Evolutionary conservation across 2,113 vertebrate genomes (phyloP).

Genomic region (Trogon melanurus): DNA sequence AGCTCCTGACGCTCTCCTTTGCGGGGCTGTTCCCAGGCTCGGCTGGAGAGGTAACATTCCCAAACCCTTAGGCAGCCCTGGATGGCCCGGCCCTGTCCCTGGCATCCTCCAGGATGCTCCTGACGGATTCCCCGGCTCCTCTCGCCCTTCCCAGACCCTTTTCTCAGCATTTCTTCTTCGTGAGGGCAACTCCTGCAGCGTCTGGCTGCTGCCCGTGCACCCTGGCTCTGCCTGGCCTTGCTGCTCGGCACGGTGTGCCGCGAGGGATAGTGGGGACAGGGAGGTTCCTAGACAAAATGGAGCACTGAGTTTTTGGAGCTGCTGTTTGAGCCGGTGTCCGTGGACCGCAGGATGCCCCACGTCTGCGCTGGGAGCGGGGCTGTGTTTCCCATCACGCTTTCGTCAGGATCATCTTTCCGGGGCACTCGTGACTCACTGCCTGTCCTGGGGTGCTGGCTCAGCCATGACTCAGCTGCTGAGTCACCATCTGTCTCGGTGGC

Average conservation of each 20-base stretch:
- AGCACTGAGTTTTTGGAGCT: neutral
- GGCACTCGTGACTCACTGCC: constrained; percentile 31
- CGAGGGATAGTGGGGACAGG: accelerated
- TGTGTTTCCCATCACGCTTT: neutral
- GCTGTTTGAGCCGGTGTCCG: neutral
- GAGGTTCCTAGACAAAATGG: constrained; percentile 20
- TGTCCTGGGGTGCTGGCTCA: constrained; percentile 1
- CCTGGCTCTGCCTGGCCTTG: neutral
- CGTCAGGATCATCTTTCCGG: neutral
- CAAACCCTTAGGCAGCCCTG: constrained; percentile 41
- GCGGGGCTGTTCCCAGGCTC: constrained; percentile 28
- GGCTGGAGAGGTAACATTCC: constrained; percentile 61
- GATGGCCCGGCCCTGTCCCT: neutral
- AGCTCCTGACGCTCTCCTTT: constrained; percentile 5
- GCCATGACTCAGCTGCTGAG: constrained; percentile 63
- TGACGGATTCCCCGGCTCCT: neutral
- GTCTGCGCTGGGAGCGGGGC: accelerated
- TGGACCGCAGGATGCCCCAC: neutral
- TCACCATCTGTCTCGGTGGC: constrained; percentile 13
- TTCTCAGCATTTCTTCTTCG: neutral
- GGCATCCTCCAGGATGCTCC: neutral
- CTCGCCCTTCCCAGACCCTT: neutral
- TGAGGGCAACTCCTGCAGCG: accelerated
- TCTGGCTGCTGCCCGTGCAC: neutral
- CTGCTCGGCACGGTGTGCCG: accelerated